These are phyloP conservation scores for Lordiphosa mommai DNA, from an alignment of 1,140 invertebrate species.

Conservation along the genomic window DNA sequence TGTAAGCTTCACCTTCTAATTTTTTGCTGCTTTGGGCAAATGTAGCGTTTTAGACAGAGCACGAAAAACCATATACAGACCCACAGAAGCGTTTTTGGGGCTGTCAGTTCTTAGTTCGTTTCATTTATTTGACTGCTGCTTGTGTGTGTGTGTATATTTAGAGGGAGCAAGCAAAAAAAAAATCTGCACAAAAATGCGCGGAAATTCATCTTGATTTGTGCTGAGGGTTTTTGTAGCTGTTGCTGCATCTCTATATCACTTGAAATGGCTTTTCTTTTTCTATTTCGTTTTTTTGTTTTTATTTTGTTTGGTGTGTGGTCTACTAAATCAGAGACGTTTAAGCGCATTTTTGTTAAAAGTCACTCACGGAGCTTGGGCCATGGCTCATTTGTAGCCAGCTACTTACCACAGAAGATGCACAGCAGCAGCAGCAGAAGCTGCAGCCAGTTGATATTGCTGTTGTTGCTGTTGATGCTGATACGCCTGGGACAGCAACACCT, in stretches of 20 bases:
- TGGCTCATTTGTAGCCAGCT: constrained; percentile 51
- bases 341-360: constrained; percentile 70
- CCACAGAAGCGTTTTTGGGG: constrained; percentile 27
- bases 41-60: constrained; percentile 27
- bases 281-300: constrained; percentile 20
- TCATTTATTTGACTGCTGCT: constrained; percentile 28
- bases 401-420: constrained; percentile 66
- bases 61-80: constrained; percentile 21
- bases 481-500: constrained; percentile 41
- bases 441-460: constrained; percentile 1
- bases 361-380: constrained; percentile 50
- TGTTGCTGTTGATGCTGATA: constrained; percentile 5
- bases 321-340: constrained; percentile 71
- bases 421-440: constrained; percentile 39
- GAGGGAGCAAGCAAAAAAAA: constrained; percentile 35
- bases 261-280: constrained; percentile 43
- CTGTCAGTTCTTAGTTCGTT: constrained; percentile 14
- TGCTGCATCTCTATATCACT: constrained; percentile 42
- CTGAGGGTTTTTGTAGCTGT: constrained; percentile 37
- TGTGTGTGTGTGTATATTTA: constrained; percentile 22
- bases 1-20: too few species aligned
- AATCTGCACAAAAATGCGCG: constrained; percentile 71
- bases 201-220: constrained; percentile 77
- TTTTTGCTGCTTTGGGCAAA: constrained; percentile 6
- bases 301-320: constrained; percentile 21